A percentile compares a stretch with the other conserved stretches of the same genome.
phyloP scores from a whole-genome alignment of 1,140 invertebrate species.

The Brachystomella parvula region DNA sequence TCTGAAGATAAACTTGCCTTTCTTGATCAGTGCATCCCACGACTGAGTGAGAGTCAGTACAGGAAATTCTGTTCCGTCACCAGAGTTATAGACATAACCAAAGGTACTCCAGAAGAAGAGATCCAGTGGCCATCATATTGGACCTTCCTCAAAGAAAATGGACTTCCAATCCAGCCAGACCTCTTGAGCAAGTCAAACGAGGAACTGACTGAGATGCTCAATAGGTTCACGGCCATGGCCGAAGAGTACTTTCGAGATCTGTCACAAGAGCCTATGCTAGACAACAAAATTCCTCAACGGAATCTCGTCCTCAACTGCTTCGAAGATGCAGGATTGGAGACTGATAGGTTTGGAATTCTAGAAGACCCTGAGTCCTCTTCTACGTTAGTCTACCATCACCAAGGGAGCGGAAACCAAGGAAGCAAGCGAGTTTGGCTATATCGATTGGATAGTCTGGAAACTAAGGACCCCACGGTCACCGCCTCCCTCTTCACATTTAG shows the following conservation, averaged over 20 bases:
- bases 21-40: too few relatives aligned
- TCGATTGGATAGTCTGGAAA: neutral
- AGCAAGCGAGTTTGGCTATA: neutral
- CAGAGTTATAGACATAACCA: neutral
- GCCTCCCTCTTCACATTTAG: neutral
- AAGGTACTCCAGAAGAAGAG: neutral
- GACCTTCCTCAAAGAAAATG: neutral
- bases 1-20: too few relatives aligned
- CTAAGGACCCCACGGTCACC: neutral
- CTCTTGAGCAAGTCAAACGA: neutral
- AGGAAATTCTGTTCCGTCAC: neutral
- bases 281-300: neutral
- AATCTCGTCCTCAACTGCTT: neutral
- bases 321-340: neutral
- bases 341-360: neutral
- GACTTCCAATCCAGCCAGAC: neutral
- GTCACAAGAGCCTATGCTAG: neutral
- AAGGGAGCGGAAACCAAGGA: neutral
- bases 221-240: neutral
- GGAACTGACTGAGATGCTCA: neutral
- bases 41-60: too few relatives aligned
- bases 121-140: neutral
- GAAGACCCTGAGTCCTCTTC: neutral
- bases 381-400: neutral
- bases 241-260: neutral